Evolutionary conservation across 2,113 vertebrate species (phyloP).

Genomic region (Malaclemys terrapin): DNA sequence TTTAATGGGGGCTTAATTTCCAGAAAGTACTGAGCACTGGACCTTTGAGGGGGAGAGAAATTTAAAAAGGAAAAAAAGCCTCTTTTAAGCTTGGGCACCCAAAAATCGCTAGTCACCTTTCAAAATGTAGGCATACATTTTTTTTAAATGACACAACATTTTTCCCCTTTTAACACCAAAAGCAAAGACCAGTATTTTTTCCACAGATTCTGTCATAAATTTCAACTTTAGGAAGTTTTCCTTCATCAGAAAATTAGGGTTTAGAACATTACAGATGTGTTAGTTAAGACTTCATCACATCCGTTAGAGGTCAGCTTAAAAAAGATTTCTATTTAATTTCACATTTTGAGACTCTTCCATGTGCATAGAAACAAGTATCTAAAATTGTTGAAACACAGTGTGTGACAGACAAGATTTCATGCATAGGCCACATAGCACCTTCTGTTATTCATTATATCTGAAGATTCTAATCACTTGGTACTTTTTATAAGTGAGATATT

Average conservation of each 20-base stretch:
- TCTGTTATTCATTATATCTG: background rate
- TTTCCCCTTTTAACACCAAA: background rate
- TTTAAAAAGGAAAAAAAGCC: background rate
- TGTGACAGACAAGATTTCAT: conserved; percentile 57
- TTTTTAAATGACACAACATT: background rate
- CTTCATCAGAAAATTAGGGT: conserved; percentile 13
- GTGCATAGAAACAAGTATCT: conserved; percentile 27
- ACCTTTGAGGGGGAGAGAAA: too few relatives aligned
- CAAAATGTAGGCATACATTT: background rate
- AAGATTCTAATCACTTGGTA: conserved; percentile 37
- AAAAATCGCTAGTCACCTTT: background rate
- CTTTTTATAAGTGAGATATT: conserved; percentile 67
- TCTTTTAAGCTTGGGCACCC: background rate
- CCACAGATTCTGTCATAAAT: conserved; percentile 5
- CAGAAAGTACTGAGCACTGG: background rate
- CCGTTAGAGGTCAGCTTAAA: background rate
- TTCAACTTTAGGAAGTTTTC: background rate
- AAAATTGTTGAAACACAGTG: conserved; percentile 43
- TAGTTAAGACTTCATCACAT: conserved; percentile 24
- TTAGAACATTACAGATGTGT: conserved; percentile 4
- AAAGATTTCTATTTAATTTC: conserved; percentile 41
- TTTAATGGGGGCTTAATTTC: background rate
- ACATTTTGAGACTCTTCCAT: conserved; percentile 8
- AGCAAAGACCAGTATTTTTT: background rate
- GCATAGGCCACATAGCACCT: conserved; percentile 32